Evolutionary conservation across 2,797 vertebrate species (phyloP).

Genomic region (Xenops minutus): DNA sequence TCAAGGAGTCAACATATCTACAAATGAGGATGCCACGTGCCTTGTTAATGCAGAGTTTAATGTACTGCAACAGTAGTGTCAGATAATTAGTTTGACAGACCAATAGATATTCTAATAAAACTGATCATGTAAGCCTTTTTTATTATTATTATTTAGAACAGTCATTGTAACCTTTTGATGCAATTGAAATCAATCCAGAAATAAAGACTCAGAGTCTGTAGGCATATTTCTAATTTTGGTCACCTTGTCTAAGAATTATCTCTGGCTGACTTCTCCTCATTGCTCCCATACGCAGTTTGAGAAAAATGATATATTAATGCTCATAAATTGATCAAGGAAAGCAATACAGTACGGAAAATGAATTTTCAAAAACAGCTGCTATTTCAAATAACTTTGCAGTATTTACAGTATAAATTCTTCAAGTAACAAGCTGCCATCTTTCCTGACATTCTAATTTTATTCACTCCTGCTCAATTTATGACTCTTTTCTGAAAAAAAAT

Average conservation of each 20-base stretch:
- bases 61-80: conserved; percentile 39
- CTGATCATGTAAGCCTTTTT: not conserved
- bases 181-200: conserved; percentile 33
- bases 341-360: not conserved
- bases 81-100: conserved; percentile 57
- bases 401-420: not conserved
- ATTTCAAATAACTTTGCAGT: not conserved
- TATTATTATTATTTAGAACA: conserved; percentile 35
- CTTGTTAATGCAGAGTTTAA: conserved; percentile 64
- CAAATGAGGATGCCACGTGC: conserved; percentile 28
- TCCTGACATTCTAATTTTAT: not conserved
- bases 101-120: conserved; percentile 54
- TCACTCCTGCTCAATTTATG: not conserved
- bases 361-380: not conserved
- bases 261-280: not conserved
- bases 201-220: not conserved
- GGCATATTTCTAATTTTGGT: conserved; percentile 25
- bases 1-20: not conserved
- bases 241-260: not conserved
- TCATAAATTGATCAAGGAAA: not conserved
- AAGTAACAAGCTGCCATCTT: not conserved
- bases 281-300: not conserved
- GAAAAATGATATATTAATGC: not conserved
- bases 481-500: not conserved
- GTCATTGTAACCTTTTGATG: conserved; percentile 1